Evolutionary conservation across 2,113 vertebrate genomes (phyloP).

Genomic region (Perccottus glenii): DNA sequence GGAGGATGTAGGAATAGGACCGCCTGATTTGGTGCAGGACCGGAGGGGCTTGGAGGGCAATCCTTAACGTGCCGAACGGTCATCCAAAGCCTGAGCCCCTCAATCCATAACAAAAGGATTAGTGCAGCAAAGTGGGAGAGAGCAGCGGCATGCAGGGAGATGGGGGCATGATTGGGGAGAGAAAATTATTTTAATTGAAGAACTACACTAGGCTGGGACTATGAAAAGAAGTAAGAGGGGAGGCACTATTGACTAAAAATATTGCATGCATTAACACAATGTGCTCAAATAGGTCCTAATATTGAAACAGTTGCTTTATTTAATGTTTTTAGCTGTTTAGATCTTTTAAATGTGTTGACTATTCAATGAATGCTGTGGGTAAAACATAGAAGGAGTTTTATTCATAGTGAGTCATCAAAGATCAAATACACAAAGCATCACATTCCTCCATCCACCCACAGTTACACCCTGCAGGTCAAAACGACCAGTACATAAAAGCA

Average conservation of each 20-base stretch:
- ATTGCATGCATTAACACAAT: neutral
- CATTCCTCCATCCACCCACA: constrained; percentile 49
- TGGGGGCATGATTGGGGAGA: constrained; percentile 32
- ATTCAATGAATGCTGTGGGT: neutral
- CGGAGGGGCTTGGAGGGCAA: constrained; percentile 64
- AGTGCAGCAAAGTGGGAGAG: constrained; percentile 70
- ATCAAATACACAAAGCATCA: constrained; percentile 39
- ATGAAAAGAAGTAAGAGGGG: neutral
- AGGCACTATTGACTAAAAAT: constrained; percentile 15
- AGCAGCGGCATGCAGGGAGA: constrained; percentile 48
- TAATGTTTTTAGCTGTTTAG: neutral
- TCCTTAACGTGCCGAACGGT: constrained; percentile 65
- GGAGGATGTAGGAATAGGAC: constrained; percentile 81
- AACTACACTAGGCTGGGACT: constrained; percentile 1
- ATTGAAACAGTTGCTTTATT: neutral
- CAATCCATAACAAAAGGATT: constrained; percentile 76
- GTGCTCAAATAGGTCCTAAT: neutral
- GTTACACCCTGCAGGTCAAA: constrained; percentile 35
- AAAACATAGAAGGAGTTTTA: neutral
- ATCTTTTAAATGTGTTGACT: constrained; percentile 1
- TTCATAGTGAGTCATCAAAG: constrained; percentile 48
- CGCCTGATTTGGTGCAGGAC: constrained; percentile 78
- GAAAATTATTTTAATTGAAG: constrained; percentile 60
- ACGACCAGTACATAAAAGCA: constrained; percentile 7
- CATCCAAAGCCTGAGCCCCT: constrained; percentile 72